Evolutionary conservation across 2,888 invertebrate genomes (phyloP).

Genomic region (Pemphredon lugubris): DNA sequence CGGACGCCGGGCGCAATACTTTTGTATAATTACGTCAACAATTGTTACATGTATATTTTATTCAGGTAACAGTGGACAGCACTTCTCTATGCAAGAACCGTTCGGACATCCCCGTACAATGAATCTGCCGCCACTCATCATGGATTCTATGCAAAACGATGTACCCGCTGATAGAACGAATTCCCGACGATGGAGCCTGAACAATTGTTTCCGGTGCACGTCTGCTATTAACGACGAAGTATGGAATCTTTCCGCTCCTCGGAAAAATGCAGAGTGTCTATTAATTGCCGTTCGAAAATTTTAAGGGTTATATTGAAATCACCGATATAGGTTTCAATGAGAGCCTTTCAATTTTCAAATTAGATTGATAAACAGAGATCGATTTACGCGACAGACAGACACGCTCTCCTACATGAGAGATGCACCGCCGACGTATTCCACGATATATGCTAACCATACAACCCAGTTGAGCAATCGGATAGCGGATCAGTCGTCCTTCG

Average conservation of each 20-base stretch:
- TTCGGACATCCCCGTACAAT: background rate
- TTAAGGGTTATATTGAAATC: too few species aligned
- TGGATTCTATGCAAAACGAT: background rate
- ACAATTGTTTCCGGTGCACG: conserved; percentile 33
- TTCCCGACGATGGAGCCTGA: conserved; percentile 31
- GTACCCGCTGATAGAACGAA: background rate
- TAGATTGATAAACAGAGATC: too few species aligned
- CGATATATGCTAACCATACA: conserved; percentile 35
- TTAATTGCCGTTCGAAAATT: too few species aligned
- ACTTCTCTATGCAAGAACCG: conserved; percentile 6
- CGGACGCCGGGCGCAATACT: too few species aligned
- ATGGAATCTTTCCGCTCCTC: background rate
- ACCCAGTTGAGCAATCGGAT: conserved; percentile 12
- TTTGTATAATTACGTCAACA: background rate
- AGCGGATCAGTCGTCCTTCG: conserved; percentile 39
- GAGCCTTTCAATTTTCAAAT: too few species aligned
- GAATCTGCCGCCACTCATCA: background rate
- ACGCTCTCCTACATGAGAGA: conserved; percentile 27
- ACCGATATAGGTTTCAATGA: too few species aligned
- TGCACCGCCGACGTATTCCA: conserved; percentile 59
- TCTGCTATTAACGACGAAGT: conserved; percentile 32
- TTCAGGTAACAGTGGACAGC: conserved; percentile 19
- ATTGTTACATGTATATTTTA: background rate
- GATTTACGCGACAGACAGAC: conserved; percentile 13
- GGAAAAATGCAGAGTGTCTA: background rate